These are phyloP conservation scores for Linyphia triangularis DNA, from an alignment of 2,888 invertebrate genomes.

Conservation along the genomic window DNA sequence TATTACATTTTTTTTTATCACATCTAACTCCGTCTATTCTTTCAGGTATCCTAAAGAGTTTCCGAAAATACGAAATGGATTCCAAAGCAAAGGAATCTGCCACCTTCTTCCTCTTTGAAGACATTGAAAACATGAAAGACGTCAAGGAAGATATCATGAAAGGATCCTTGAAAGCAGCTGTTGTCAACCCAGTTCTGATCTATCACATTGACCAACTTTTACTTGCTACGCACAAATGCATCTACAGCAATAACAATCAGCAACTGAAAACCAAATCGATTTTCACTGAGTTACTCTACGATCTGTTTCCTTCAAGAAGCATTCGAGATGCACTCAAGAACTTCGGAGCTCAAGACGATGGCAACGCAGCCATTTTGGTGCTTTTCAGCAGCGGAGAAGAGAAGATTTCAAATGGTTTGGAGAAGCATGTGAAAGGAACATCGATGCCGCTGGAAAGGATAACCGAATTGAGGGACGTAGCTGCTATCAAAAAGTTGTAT, in stretches of 20 bases:
- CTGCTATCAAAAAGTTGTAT: slow-evolving; percentile 43
- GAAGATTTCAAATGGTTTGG: background rate
- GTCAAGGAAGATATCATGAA: slow-evolving; percentile 48
- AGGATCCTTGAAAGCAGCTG: slow-evolving; percentile 26
- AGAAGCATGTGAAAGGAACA: slow-evolving; percentile 9
- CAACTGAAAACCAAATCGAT: slow-evolving; percentile 48
- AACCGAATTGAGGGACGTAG: background rate
- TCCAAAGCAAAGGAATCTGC: background rate
- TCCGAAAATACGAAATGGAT: background rate
- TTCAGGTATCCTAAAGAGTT: background rate
- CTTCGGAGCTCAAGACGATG: slow-evolving; percentile 41
- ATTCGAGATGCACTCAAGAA: slow-evolving; percentile 52
- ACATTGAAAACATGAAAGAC: slow-evolving; percentile 55
- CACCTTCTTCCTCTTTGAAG: slow-evolving; percentile 14
- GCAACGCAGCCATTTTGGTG: slow-evolving; percentile 36
- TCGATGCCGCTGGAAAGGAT: slow-evolving; percentile 5
- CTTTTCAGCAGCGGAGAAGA: background rate
- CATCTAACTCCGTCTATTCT: too few relatives aligned
- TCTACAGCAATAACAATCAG: background rate
- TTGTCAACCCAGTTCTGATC: slow-evolving; percentile 43
- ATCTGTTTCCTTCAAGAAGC: slow-evolving; percentile 41
- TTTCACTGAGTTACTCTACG: slow-evolving; percentile 56
- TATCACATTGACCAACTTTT: slow-evolving; percentile 31
- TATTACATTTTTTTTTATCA: too few relatives aligned
- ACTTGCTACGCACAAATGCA: slow-evolving; percentile 18